phyloP scores from a whole-genome alignment of 2,888 invertebrate species.

The Ctena decussata region DNA sequence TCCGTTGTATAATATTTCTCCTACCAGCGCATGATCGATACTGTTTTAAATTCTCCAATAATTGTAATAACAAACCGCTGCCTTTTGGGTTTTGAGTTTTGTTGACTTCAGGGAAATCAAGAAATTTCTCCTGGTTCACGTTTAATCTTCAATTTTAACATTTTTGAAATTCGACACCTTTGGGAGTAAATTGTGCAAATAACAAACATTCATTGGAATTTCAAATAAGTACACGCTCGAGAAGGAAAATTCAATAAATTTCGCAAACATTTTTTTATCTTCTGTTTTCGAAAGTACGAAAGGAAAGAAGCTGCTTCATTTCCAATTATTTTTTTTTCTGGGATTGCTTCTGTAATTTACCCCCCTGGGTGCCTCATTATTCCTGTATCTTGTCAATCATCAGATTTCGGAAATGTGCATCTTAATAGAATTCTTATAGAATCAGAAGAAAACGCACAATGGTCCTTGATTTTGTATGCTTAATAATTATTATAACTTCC shows the following conservation, averaged over 20 bases:
- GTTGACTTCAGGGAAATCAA: conserved; percentile 11
- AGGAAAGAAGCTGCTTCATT: not conserved
- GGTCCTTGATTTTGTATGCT: no score
- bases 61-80: conserved; percentile 23
- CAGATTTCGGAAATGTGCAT: not conserved
- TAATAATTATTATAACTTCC: no score
- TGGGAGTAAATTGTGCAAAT: conserved; percentile 13
- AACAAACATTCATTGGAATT: conserved; percentile 17
- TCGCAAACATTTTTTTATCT: conserved; percentile 2
- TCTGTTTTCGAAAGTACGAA: not conserved
- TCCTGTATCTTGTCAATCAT: not conserved
- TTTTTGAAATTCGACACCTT: conserved; percentile 10
- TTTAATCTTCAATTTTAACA: conserved; percentile 17
- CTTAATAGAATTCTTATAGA: no score
- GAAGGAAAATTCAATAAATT: not conserved
- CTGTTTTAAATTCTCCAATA: conserved; percentile 29
- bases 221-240: not conserved
- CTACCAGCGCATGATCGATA: not conserved
- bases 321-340: not conserved
- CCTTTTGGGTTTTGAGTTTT: conserved; percentile 30
- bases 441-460: no score
- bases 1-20: not conserved
- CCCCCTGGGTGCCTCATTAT: conserved; percentile 3
- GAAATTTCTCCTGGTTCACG: not conserved
- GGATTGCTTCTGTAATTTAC: not conserved